Evolutionary conservation across 2,888 invertebrate species (phyloP), one percentile per base, ranked within the genome.

Genomic region (Onchidella celtica): DNA sequence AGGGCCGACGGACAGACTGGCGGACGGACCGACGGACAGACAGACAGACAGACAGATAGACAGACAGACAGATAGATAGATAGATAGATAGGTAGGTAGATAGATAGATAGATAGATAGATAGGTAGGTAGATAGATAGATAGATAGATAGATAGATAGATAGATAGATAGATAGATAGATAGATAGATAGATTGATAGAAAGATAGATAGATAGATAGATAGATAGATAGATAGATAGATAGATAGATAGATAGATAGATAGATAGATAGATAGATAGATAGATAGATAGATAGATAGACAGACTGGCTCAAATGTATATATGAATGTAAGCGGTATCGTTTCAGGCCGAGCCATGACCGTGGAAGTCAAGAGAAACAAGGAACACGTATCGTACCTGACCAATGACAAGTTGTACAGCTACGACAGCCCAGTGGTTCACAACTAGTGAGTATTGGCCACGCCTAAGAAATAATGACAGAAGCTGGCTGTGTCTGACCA

Each of bases 371-470:
- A 24, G 17, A 68, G 77, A 57, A 34, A 68, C 27, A 27, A 57
- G 24, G n/a, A n/a, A 27, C 57, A 66, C 36, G 0, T 68, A 24
- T 17, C 55, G 24, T 77, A 77, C 59, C 24, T 77, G 55, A 77
- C 77, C 1, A 14, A 57, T 6, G 77, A 77, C 36, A 24, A 0
- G 11, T 11, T 36, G 24, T 77, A 68, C 69, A 77, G 21, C 36
- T 77, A 68, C 21, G 77, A 77, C 59, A 77, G 68, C 27, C 77
- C 77, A 3, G 11, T 24, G 24, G 68, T 68, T 4, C 32, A 47
- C 34, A 2, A 21, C 9, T 77, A 34, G 77, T 77, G 61, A 72
- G 79, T 63, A 21, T 3, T 68, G n/a, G 6, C n/a, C n/a, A n/a
- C n/a, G n/a, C n/a, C n/a, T n/a, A n/a, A n/a, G n/a, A n/a, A n/a